A percentile compares a stretch with the other conserved stretches of the same genome.
These are phyloP conservation scores for Oreochromis grahami DNA, from an alignment of 2,797 vertebrate species.

Conservation along the genomic window DNA sequence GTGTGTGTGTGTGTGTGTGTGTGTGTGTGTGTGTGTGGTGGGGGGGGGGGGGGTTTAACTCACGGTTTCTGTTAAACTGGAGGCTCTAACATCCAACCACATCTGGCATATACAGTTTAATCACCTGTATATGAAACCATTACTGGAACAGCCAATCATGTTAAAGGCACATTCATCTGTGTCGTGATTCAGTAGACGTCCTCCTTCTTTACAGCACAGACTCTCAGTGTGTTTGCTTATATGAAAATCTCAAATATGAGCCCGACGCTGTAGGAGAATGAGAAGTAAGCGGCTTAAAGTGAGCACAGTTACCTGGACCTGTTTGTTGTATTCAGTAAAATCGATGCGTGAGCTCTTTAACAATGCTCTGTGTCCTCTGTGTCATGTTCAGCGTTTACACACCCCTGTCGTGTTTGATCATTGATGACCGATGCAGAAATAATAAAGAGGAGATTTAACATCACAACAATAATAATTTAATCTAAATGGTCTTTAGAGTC, in stretches of 20 bases:
- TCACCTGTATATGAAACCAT: not conserved
- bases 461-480: not conserved
- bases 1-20: not conserved
- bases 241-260: not conserved
- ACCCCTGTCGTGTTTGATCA: not conserved
- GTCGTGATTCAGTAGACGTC: not conserved
- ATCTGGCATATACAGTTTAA: not conserved
- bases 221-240: not conserved
- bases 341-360: not conserved
- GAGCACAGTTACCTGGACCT: not conserved
- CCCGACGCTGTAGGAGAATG: not conserved
- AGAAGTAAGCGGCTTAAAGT: not conserved
- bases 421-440: not conserved
- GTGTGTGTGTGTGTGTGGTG: no score
- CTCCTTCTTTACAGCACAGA: not conserved
- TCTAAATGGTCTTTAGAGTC: fast-evolving
- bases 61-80: not conserved
- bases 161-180: not conserved
- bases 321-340: not conserved
- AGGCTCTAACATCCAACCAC: not conserved
- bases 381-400: not conserved
- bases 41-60: not conserved
- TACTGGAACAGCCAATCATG: not conserved
- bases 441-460: not conserved
- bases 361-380: fast-evolving